phyloP scores from a whole-genome alignment of 2,797 vertebrate species.

The Pangasius djambal region DNA sequence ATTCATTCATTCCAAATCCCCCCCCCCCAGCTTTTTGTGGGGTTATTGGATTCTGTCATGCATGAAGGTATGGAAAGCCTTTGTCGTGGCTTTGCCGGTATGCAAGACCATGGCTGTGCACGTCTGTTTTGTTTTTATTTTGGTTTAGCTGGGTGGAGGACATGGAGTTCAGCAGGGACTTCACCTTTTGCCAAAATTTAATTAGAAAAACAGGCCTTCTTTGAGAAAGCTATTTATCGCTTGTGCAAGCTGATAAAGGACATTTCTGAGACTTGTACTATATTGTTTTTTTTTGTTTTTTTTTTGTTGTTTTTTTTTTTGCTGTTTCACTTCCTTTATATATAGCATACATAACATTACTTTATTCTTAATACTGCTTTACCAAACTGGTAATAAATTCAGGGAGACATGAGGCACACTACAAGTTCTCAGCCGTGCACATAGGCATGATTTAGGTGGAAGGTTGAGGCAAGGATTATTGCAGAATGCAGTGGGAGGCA shows the following conservation, averaged over 20 bases:
- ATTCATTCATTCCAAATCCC: slow-evolving; percentile 62
- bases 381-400: not conserved
- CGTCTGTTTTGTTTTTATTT: slow-evolving; percentile 63
- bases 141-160: slow-evolving; percentile 58
- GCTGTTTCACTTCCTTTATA: not conserved
- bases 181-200: slow-evolving; percentile 64
- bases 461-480: slow-evolving; percentile 56
- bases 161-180: slow-evolving; percentile 61
- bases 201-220: slow-evolving; percentile 69
- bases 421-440: slow-evolving; percentile 13
- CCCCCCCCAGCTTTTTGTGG: slow-evolving; percentile 61
- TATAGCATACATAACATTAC: not conserved
- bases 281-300: not conserved
- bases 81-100: slow-evolving; percentile 62
- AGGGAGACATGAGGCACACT: slow-evolving; percentile 14
- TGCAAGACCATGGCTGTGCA: slow-evolving; percentile 58
- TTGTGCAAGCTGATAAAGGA: not conserved
- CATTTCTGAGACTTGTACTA: not conserved
- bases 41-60: slow-evolving; percentile 66
- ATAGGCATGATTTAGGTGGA: slow-evolving; percentile 62
- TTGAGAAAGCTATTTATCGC: slow-evolving; percentile 65
- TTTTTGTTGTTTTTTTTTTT: not conserved
- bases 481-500: slow-evolving; percentile 54
- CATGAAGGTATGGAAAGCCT: slow-evolving; percentile 66
- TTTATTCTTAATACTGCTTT: not conserved